Conservation (phyloP, 2,113 vertebrate genomes). For the human region DNA sequence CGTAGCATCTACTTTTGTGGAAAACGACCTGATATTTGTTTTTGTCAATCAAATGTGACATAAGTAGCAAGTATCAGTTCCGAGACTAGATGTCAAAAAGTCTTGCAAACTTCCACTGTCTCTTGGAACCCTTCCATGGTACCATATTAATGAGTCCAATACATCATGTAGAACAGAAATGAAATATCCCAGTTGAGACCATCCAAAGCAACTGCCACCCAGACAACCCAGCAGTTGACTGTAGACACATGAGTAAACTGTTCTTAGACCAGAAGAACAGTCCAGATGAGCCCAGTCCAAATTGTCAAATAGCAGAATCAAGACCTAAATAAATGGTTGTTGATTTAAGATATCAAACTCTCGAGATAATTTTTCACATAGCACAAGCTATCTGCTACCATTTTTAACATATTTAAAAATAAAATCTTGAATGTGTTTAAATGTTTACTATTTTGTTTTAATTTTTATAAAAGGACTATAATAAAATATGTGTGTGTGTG, state of each 20-base stretch:
- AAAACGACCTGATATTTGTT: neutral
- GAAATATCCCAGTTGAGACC: accelerated
- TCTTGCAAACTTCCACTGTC: neutral
- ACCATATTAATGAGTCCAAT: neutral
- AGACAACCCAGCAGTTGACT: neutral
- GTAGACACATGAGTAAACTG: neutral
- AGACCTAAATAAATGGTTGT: neutral
- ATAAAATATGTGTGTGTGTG: neutral
- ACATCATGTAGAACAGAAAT: neutral
- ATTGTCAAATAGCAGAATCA: neutral
- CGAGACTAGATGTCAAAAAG: neutral
- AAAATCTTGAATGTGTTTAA: neutral
- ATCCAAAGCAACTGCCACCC: neutral
- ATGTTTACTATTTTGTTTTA: neutral
- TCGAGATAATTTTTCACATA: neutral
- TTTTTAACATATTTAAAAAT: neutral
- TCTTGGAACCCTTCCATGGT: neutral
- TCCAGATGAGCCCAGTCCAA: neutral
- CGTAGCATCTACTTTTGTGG: neutral
- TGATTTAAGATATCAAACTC: neutral
- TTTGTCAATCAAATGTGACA: neutral
- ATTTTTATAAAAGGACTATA: neutral
- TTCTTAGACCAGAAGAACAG: neutral
- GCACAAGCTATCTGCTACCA: neutral
- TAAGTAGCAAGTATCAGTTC: neutral